Percentiles rank a stretch among this genome's conserved stretches.
Evolutionary conservation across 2,888 invertebrate genomes (phyloP).

Genomic region (Allacma fusca): DNA sequence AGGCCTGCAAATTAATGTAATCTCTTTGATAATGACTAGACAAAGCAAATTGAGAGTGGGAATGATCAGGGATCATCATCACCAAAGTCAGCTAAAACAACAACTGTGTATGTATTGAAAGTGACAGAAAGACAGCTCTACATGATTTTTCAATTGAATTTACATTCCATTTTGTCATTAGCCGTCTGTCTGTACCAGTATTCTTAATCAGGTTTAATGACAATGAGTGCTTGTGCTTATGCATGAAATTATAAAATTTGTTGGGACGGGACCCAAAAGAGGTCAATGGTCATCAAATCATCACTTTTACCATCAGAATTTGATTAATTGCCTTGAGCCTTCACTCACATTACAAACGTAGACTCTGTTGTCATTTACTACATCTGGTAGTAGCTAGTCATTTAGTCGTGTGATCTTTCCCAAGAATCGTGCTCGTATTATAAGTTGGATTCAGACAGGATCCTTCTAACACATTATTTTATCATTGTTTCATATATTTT

Average conservation of each 20-base stretch:
- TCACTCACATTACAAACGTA: neutral
- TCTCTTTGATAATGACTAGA: neutral
- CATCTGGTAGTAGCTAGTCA: too few relatives aligned
- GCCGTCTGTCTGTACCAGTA: neutral
- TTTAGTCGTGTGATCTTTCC: too few relatives aligned
- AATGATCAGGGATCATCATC: neutral
- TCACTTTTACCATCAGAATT: neutral
- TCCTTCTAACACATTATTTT: too few relatives aligned
- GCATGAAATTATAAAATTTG: neutral
- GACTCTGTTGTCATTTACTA: too few relatives aligned
- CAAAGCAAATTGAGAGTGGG: neutral
- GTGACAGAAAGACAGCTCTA: neutral
- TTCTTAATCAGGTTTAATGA: constrained; percentile 5
- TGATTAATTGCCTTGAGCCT: constrained; percentile 1
- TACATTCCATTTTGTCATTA: neutral
- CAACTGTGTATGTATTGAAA: neutral
- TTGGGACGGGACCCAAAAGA: neutral
- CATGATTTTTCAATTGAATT: constrained; percentile 5
- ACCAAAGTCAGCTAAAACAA: neutral
- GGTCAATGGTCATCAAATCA: constrained; percentile 11
- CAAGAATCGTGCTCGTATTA: too few relatives aligned
- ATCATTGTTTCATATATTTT: too few relatives aligned
- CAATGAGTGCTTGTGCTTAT: neutral
- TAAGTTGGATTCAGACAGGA: too few relatives aligned
- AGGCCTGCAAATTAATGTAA: neutral